A percentile compares a stretch with the other conserved stretches of the same genome.
Conservation (phyloP, 2,113 vertebrate species). For the Irena cyanogastra region DNA sequence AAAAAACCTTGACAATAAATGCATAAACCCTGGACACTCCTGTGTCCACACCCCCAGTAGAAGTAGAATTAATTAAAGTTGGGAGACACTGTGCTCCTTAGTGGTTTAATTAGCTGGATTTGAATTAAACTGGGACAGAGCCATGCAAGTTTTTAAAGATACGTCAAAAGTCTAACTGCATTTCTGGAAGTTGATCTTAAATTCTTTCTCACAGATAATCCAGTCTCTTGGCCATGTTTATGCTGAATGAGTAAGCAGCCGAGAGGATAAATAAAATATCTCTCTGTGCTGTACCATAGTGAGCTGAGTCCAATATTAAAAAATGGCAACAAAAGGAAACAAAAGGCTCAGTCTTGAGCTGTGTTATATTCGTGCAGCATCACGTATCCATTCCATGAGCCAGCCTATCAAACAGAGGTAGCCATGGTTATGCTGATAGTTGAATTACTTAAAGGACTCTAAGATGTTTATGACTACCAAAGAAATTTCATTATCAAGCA, state of each 20-base stretch:
- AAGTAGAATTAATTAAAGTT: conserved; percentile 63
- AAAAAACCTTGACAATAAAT: neutral
- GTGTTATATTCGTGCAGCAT: neutral
- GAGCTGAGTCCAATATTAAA: neutral
- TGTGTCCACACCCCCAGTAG: neutral
- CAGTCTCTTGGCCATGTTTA: conserved; percentile 50
- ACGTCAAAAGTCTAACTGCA: conserved; percentile 27
- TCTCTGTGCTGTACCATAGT: neutral
- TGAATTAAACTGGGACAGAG: conserved; percentile 44
- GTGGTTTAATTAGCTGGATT: conserved; percentile 51
- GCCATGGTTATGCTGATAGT: conserved; percentile 47
- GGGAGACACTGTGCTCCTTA: neutral
- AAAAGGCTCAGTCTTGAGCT: neutral
- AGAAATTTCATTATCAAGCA: conserved; percentile 69
- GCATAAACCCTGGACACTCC: neutral
- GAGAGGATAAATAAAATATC: conserved; percentile 42
- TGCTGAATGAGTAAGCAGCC: conserved; percentile 11
- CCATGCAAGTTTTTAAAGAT: conserved; percentile 17
- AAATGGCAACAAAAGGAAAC: conserved; percentile 6
- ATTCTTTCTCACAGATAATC: conserved; percentile 60
- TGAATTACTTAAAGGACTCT: conserved; percentile 60
- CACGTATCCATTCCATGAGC: neutral
- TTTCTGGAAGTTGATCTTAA: conserved; percentile 40
- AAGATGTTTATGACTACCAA: conserved; percentile 66
- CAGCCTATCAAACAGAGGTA: conserved; percentile 31